These are phyloP conservation scores for Cylloceria caligata DNA, from an alignment of 2,888 invertebrate genomes.

Conservation along the genomic window DNA sequence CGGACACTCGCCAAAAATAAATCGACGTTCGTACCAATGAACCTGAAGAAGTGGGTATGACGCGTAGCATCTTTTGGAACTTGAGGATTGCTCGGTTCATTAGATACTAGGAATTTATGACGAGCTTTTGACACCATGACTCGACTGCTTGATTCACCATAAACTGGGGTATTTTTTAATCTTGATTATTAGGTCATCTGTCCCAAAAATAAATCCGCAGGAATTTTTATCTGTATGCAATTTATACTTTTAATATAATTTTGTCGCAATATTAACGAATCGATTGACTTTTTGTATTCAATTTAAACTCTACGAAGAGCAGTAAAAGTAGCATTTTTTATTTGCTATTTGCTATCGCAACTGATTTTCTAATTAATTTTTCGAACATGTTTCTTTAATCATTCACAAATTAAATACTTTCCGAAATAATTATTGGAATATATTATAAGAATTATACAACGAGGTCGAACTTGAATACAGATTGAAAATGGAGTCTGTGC, in stretches of 20 bases:
- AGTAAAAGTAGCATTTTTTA: too few species aligned
- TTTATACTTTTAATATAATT: too few species aligned
- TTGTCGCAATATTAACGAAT: too few species aligned
- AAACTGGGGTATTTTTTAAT: background rate
- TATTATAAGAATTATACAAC: background rate
- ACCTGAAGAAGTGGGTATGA: constrained; percentile 4
- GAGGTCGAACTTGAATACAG: background rate
- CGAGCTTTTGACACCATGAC: too few species aligned
- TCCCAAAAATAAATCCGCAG: too few species aligned
- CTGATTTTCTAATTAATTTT: too few species aligned
- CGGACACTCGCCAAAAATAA: constrained; percentile 25
- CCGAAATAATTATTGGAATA: background rate
- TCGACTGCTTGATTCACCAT: too few species aligned
- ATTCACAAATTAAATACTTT: background rate
- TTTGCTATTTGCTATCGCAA: too few species aligned
- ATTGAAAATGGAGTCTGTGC: background rate
- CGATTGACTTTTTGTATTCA: too few species aligned
- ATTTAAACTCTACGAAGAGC: too few species aligned
- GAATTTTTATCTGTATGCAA: too few species aligned
- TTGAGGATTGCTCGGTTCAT: constrained; percentile 4
- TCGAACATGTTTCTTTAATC: too few species aligned
- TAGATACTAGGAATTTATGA: background rate
- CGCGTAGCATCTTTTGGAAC: constrained; percentile 4
- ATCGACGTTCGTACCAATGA: constrained; percentile 15
- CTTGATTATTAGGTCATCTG: background rate